phyloP scores from a whole-genome alignment of 1,140 invertebrate genomes.

The Pseudoatta argentina region DNA sequence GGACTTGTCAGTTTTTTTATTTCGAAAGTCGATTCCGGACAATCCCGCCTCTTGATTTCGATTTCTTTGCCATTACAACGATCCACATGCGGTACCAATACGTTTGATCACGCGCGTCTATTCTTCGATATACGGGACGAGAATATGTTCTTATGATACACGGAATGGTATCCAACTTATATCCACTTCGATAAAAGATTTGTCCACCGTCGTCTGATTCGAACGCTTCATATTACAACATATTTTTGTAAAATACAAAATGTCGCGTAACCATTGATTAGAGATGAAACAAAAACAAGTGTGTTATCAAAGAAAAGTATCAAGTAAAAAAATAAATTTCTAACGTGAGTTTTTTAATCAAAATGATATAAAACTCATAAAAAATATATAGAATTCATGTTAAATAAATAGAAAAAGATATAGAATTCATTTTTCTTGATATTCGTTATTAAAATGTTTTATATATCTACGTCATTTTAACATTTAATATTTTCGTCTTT shows the following conservation, averaged over 20 bases:
- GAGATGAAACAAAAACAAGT: too few species aligned
- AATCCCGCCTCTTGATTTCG: background rate
- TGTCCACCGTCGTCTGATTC: background rate
- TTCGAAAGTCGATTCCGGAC: constrained; percentile 10
- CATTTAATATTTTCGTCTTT: too few species aligned
- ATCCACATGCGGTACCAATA: constrained; percentile 16
- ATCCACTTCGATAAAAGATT: background rate
- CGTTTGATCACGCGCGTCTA: constrained; percentile 12
- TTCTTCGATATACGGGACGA: background rate
- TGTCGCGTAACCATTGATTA: background rate
- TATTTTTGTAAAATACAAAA: constrained; percentile 26
- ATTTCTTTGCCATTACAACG: background rate
- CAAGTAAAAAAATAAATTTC: too few species aligned
- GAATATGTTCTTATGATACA: background rate
- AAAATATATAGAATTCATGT: too few species aligned
- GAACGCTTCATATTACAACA: background rate
- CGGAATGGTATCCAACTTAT: background rate
- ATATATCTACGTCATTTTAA: too few species aligned
- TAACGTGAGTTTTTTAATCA: too few species aligned
- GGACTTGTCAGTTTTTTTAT: constrained; percentile 34
- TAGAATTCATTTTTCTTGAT: too few species aligned
- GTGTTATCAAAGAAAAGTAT: too few species aligned
- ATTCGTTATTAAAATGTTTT: too few species aligned
- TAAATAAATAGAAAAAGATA: too few species aligned
- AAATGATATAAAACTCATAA: too few species aligned